Percentiles rank a stretch among this genome's conserved stretches.
These are phyloP conservation scores for Bembecia ichneumoniformis DNA, from an alignment of 2,888 invertebrate genomes.

Conservation along the genomic window DNA sequence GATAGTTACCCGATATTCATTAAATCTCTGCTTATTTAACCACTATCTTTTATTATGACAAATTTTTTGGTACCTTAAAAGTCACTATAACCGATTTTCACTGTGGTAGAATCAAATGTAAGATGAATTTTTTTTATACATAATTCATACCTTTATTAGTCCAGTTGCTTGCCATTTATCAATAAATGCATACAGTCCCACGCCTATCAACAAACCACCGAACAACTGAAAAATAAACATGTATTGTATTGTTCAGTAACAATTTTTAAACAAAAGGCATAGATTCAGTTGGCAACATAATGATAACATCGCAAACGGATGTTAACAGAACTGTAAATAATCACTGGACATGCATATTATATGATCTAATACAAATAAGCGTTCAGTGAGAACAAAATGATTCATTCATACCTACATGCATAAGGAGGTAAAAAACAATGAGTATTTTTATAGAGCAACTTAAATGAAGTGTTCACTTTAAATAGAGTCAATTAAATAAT, in stretches of 20 bases:
- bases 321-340: background rate
- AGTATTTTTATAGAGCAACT: background rate
- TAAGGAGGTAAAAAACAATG: background rate
- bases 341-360: background rate
- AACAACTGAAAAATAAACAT: conserved; percentile 77
- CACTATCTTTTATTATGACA: too few relatives aligned
- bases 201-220: conserved; percentile 87
- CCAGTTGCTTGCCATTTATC: conserved; percentile 94
- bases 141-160: conserved; percentile 74
- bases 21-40: too few relatives aligned
- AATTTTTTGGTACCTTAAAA: too few relatives aligned
- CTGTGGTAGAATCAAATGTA: too few relatives aligned
- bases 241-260: background rate
- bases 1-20: too few relatives aligned
- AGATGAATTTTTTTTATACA: too few relatives aligned
- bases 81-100: too few relatives aligned
- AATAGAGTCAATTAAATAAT: too few relatives aligned
- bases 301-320: background rate
- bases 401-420: background rate
- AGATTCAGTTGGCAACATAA: background rate
- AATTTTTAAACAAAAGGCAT: background rate
- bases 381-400: background rate
- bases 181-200: conserved; percentile 91
- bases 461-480: background rate
- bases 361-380: background rate